phyloP scores from a whole-genome alignment of 2,888 invertebrate genomes.

The Brachyptera putata region DNA sequence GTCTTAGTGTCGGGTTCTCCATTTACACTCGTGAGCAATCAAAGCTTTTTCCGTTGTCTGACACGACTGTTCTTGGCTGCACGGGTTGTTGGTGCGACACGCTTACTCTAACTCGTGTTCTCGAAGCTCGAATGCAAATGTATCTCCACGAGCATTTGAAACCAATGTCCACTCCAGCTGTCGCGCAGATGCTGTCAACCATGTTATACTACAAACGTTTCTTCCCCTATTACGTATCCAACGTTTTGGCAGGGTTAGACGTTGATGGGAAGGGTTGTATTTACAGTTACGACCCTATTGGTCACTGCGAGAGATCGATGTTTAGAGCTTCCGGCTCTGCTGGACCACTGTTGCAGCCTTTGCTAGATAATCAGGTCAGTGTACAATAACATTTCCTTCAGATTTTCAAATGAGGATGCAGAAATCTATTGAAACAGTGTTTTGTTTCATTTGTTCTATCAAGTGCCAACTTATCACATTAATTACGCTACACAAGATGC shows the following conservation, averaged over 20 bases:
- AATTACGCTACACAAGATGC: too few species aligned
- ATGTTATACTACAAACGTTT: slow-evolving; percentile 95
- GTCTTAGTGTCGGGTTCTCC: slow-evolving; percentile 84
- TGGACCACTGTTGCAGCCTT: slow-evolving; percentile 84
- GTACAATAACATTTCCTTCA: not conserved
- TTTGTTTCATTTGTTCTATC: not conserved
- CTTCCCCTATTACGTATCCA: slow-evolving; percentile 97
- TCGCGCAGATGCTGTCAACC: slow-evolving; percentile 94
- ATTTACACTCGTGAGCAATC: slow-evolving; percentile 86
- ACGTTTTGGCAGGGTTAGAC: slow-evolving; percentile 91
- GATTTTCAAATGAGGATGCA: too few species aligned
- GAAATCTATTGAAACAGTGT: not conserved
- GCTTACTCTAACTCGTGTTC: slow-evolving; percentile 77
- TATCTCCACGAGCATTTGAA: slow-evolving; percentile 93
- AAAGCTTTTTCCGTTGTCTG: slow-evolving; percentile 78
- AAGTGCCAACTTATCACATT: not conserved
- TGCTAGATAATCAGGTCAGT: slow-evolving; percentile 85
- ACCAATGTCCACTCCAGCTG: slow-evolving; percentile 85
- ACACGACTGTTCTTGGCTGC: slow-evolving; percentile 84
- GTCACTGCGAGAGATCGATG: slow-evolving; percentile 80
- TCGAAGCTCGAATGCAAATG: slow-evolving; percentile 88
- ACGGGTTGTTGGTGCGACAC: slow-evolving; percentile 98
- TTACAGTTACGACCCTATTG: slow-evolving; percentile 96
- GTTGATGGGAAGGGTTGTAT: slow-evolving; percentile 90
- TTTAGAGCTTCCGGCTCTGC: slow-evolving; percentile 91